Conservation (phyloP, 2,888 invertebrate species). For the Coecobrya sp. region DNA sequence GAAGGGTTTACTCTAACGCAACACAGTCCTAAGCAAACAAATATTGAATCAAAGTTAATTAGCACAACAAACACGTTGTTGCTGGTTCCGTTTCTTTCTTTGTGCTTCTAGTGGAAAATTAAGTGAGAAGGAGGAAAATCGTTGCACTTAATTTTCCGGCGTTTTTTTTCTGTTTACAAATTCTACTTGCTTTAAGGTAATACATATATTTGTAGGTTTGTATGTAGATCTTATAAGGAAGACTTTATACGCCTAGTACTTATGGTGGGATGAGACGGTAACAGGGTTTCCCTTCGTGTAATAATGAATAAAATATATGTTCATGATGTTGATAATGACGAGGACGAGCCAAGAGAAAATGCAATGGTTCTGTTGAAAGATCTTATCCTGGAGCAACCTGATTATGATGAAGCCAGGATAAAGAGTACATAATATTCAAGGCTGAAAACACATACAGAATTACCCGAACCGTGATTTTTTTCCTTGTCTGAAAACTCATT, state of each 20-base stretch:
- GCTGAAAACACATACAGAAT: background rate
- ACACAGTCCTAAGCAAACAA: conserved; percentile 1
- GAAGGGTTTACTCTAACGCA: background rate
- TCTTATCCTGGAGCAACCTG: conserved; percentile 63
- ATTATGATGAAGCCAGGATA: conserved; percentile 32
- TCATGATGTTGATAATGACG: conserved; percentile 5
- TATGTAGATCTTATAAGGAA: no score
- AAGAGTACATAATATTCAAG: background rate
- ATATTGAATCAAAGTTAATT: conserved; percentile 73
- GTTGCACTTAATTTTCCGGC: background rate
- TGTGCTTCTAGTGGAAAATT: conserved; percentile 69
- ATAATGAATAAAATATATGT: background rate
- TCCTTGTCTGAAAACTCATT: background rate
- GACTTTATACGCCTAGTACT: no score
- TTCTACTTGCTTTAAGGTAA: background rate
- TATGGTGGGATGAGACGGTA: background rate
- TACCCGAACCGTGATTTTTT: background rate
- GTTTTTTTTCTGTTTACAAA: conserved; percentile 12
- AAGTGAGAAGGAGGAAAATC: conserved; percentile 46
- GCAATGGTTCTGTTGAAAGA: conserved; percentile 47
- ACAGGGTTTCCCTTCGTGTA: background rate
- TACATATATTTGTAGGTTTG: no score
- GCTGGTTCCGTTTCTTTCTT: conserved; percentile 58
- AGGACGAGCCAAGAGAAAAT: conserved; percentile 2
- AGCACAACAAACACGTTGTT: conserved; percentile 81